Percentiles rank a stretch among this genome's conserved stretches.
Conservation (phyloP, 2,797 vertebrate genomes). For the Cyclopterus lumpus region DNA sequence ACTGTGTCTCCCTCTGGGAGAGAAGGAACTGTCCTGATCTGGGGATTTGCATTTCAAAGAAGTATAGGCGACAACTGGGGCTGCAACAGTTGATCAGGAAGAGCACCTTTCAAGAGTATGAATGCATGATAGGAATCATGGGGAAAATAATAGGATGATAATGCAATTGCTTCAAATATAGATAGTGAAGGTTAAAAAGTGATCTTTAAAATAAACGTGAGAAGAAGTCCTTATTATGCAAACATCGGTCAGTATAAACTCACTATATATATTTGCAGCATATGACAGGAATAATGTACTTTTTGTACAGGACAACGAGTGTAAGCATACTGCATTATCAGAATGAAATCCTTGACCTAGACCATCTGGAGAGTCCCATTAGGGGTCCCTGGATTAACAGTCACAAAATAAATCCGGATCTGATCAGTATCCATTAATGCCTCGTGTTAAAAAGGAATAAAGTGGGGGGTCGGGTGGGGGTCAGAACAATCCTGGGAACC, state of each 20-base stretch:
- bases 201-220: not conserved
- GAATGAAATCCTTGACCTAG: slow-evolving; percentile 51
- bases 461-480: slow-evolving; percentile 33
- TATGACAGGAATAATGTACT: no score
- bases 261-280: not conserved
- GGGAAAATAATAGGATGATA: not conserved
- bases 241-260: not conserved
- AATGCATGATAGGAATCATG: not conserved
- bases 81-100: no score
- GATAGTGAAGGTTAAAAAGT: not conserved
- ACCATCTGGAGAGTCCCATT: slow-evolving; percentile 68
- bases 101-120: not conserved
- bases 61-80: not conserved
- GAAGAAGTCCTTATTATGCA: not conserved
- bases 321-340: slow-evolving; percentile 26
- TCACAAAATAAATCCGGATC: slow-evolving; percentile 64
- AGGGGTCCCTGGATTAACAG: slow-evolving; percentile 65
- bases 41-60: slow-evolving; percentile 64
- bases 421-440: slow-evolving; percentile 64
- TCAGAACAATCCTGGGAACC: slow-evolving; percentile 60
- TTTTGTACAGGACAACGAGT: slow-evolving; percentile 7
- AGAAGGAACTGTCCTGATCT: slow-evolving; percentile 42
- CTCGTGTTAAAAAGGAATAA: slow-evolving; percentile 27
- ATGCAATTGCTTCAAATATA: not conserved
- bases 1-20: slow-evolving; percentile 33